phyloP scores from a whole-genome alignment of 1,140 invertebrate genomes.

The Drosophila sucinea region DNA sequence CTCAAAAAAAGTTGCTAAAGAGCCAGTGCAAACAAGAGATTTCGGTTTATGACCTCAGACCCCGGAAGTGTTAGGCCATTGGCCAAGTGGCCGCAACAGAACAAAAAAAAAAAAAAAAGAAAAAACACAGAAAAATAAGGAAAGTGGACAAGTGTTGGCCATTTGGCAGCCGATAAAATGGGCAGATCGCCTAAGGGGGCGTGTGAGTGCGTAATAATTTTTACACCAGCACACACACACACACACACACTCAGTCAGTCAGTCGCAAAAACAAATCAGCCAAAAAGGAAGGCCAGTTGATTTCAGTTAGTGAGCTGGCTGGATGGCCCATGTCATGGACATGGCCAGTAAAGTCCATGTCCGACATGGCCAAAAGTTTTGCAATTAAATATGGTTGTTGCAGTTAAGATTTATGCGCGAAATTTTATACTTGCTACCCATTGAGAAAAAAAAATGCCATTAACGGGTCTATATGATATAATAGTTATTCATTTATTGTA shows the following conservation, averaged over 20 bases:
- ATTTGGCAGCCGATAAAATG: slow-evolving; percentile 79
- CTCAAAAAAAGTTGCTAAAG: background rate
- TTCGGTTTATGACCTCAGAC: slow-evolving; percentile 52
- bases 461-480: background rate
- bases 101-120: slow-evolving; percentile 19
- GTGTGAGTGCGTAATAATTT: slow-evolving; percentile 39
- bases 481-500: background rate
- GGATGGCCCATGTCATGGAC: slow-evolving; percentile 14
- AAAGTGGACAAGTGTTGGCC: slow-evolving; percentile 63
- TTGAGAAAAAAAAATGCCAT: background rate
- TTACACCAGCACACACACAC: slow-evolving; percentile 18
- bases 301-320: slow-evolving; percentile 6
- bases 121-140: slow-evolving; percentile 10
- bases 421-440: slow-evolving; percentile 22
- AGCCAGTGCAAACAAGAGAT: slow-evolving; percentile 52
- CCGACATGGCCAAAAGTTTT: slow-evolving; percentile 51
- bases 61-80: slow-evolving; percentile 65
- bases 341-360: background rate
- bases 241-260: background rate
- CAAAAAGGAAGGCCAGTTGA: slow-evolving; percentile 8
- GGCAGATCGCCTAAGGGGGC: slow-evolving; percentile 50
- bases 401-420: slow-evolving; percentile 60
- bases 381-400: slow-evolving; percentile 69
- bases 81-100: slow-evolving; percentile 36
- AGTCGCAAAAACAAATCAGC: slow-evolving; percentile 24